Conservation (phyloP, 2,797 vertebrate species). For the Phalanger gymnotis region DNA sequence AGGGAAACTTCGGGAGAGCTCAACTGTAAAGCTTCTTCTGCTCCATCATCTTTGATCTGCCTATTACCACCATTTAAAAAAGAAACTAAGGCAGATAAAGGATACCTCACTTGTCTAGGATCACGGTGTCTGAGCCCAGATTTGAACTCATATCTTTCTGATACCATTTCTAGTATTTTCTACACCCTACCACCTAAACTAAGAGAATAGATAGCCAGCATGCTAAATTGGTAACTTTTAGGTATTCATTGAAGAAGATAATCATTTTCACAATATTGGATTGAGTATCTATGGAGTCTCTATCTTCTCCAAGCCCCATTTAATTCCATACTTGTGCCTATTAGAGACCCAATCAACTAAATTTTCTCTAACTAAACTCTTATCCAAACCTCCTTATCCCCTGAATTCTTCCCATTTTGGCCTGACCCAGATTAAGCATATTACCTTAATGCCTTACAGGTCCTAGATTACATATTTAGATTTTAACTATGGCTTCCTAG, state of each 20-base stretch:
- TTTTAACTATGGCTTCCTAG: neutral
- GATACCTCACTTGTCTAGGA: neutral
- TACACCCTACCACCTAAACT: neutral
- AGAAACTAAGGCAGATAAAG: too few relatives aligned
- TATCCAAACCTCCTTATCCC: neutral
- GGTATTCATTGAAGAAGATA: neutral
- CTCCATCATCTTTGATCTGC: too few relatives aligned
- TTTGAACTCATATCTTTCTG: neutral
- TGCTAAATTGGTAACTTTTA: neutral
- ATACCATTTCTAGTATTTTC: neutral
- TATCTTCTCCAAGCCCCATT: neutral
- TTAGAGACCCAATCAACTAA: neutral
- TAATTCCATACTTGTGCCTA: neutral
- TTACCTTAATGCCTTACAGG: neutral
- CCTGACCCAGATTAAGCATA: neutral
- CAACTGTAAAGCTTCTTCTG: too few relatives aligned
- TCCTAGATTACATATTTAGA: neutral
- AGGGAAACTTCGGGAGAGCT: too few relatives aligned
- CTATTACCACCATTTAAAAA: too few relatives aligned
- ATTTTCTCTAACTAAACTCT: neutral
- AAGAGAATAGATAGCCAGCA: neutral
- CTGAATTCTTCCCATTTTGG: neutral
- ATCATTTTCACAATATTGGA: neutral
- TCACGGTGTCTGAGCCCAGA: neutral
- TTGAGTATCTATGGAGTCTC: neutral